Evolutionary conservation across 2,888 invertebrate species (phyloP), one percentile per base, ranked within the genome.

Genomic region (Drosophila kambysellisi): DNA sequence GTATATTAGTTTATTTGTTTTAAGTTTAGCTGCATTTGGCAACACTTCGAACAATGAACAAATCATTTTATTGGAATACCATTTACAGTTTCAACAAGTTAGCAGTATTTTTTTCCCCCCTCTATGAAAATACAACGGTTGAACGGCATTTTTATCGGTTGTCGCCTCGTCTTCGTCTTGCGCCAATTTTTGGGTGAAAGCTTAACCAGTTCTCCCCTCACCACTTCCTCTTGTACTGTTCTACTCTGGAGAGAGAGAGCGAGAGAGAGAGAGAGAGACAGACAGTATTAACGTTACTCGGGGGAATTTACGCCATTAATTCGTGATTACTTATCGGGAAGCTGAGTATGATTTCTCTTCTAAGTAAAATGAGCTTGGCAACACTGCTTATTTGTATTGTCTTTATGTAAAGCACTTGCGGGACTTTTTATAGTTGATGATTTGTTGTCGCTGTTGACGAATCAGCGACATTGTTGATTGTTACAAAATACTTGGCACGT

Each of bases 401-500:
- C 15, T 15, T 15, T 8, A 25, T 25, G 15, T 15, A 46, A n/a
- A 30, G 35, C 32, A 53, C 4, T 41, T 32, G 52, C 61, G 35
- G 60, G 5, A 32, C 35, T 48, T 41, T 56, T 29, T 25, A 6
- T 25, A 6, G 35, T 37, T 64, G 61, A 43, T 65, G 57, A 53
- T 48, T 56, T 56, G 64, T 63, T n/a, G 29, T n/a, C 29, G 35
- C 29, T 35, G 64, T 70, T n/a, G 20, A 25, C 25, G n/a, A 20
- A 52, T 52, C 33, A 20, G 17, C 12, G 29, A 65, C 29, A 60
- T 60, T 53, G 46, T 56, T 54, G 33, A 56, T 65, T 61, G 70
- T 58, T 70, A 62, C 61, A 61, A 72, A 76, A 76, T 69, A 72
- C 53, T 68, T 73, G 73, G 60, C 76, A 76, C 76, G 51, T 74